Conservation (phyloP, 2,797 vertebrate species). For the Myotis daubentonii region DNA sequence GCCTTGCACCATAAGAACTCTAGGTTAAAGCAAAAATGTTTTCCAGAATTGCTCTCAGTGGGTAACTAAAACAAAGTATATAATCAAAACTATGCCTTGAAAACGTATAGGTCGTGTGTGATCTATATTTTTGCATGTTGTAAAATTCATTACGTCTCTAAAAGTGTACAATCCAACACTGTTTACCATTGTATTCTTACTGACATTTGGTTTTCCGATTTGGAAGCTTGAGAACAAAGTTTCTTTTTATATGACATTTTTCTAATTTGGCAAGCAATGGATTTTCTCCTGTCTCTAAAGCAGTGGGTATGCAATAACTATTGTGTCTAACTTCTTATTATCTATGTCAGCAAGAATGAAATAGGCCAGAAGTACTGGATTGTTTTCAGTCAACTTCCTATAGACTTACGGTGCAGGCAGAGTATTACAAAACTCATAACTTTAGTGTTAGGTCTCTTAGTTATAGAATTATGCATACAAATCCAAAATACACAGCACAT, state of each 20-base stretch:
- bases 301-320: background rate
- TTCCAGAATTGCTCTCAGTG: constrained; percentile 7
- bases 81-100: background rate
- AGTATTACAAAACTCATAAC: background rate
- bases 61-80: constrained; percentile 12
- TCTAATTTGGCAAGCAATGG: constrained; percentile 20
- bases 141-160: background rate
- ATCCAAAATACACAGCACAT: background rate
- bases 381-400: background rate
- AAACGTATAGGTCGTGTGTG: background rate
- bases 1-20: background rate
- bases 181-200: background rate
- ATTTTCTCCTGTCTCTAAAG: constrained; percentile 35
- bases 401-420: background rate
- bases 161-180: background rate
- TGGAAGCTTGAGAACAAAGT: constrained; percentile 44
- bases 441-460: background rate
- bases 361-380: background rate
- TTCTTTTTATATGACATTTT: constrained; percentile 19
- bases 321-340: background rate
- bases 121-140: background rate
- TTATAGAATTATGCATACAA: background rate
- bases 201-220: background rate
- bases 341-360: constrained; percentile 5
- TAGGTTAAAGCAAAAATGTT: constrained; percentile 10